Evolutionary conservation across 1,140 invertebrate species (phyloP), one percentile per base, ranked within the genome.

Genomic region (Pseudomyrmex flavicornis): DNA sequence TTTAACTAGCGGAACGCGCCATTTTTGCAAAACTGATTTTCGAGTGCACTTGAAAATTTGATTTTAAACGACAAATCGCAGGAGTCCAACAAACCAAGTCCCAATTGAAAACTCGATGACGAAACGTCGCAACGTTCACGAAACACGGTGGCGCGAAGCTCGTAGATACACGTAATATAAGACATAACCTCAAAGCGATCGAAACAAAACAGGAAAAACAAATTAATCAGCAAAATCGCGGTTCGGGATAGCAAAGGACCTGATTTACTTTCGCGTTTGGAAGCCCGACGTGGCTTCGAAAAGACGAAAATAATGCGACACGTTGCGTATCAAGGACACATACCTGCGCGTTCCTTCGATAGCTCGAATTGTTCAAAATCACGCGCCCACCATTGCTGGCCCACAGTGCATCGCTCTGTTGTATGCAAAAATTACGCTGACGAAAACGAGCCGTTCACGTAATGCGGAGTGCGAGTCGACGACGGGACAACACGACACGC

Each of bases 321-420:
- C 58, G 12, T 8, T 12, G 13, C 15, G 20, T 12, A 20, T 35
- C 12, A n/a, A 12, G 20, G 61, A 79, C 12, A 88, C 91, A 75
- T 92, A 94, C 93, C 91, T 93, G 89, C 75, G 83, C 89, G 92
- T 88, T 93, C 89, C 82, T 91, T 92, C 91, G 93, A 94, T 95
- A 94, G 93, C 93, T 91, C 93, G 92, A 94, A 94, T 95, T 95
- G 95, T 96, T 96, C 95, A 96, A 96, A 96, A 96, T 96, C 95
- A 96, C 95, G 95, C 95, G 95, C 96, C 95, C 95, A 96, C 95
- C 95, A 96, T 96, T 96, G 95, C 95, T 94, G 94, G 95, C 95
- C 95, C 95, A 95, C 92, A 94, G 94, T 94, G 91, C 94, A 91
- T 89, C 88, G 86, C 89, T 83, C 89, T 89, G 84, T 82, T 88